Conservation (phyloP, 2,888 invertebrate species). For the Dicyrtomina minuta region DNA sequence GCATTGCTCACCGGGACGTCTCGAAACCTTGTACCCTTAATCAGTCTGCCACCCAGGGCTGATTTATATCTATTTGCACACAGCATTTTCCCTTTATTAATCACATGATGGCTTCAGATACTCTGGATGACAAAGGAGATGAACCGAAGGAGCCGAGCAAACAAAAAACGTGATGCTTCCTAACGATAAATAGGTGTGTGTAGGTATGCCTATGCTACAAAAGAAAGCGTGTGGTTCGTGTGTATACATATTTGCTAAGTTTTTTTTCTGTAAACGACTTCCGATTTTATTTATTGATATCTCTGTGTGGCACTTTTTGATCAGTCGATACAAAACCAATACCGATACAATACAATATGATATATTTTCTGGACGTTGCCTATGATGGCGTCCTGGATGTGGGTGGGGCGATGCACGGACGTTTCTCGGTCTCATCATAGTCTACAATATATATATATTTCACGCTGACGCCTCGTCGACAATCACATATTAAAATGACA, state of each 20-base stretch:
- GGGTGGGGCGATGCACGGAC: no score
- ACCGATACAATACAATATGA: constrained; percentile 10
- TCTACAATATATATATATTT: background rate
- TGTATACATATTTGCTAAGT: background rate
- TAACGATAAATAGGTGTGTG: no score
- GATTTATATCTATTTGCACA: constrained; percentile 22
- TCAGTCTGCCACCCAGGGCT: constrained; percentile 20
- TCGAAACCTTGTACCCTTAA: constrained; percentile 19
- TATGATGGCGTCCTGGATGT: no score
- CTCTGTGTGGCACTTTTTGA: constrained; percentile 27
- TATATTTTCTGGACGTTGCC: background rate
- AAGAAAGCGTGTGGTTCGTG: no score
- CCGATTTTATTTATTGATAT: constrained; percentile 23
- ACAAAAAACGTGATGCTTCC: no score
- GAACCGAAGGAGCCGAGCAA: no score
- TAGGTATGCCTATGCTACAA: no score
- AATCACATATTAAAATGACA: no score
- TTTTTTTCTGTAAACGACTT: constrained; percentile 23
- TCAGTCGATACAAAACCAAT: constrained; percentile 26
- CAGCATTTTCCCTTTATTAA: constrained; percentile 26
- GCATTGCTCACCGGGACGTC: constrained; percentile 16
- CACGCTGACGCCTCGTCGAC: no score
- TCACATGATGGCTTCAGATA: background rate
- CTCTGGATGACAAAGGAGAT: constrained; percentile 10
- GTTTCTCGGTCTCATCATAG: no score